Percentiles rank a stretch among this genome's conserved stretches.
phyloP scores from a whole-genome alignment of 2,888 invertebrate genomes.

The Stenolophus ochropezus region DNA sequence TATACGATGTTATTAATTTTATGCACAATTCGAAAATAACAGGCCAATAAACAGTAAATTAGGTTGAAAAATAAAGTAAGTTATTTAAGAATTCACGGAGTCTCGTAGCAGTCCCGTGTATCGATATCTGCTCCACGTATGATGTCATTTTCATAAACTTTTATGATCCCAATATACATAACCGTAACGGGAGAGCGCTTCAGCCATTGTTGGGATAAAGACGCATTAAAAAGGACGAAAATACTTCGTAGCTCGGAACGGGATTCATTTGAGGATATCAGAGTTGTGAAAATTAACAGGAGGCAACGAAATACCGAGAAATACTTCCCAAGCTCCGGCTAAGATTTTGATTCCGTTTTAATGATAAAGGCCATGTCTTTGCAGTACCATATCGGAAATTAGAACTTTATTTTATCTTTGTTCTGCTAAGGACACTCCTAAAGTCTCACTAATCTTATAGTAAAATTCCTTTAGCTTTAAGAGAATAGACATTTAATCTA shows the following conservation, averaged over 20 bases:
- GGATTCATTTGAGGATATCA: conserved; percentile 38
- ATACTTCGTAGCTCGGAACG: conserved; percentile 18
- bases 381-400: background rate
- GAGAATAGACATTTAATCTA: no score
- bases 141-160: conserved; percentile 58
- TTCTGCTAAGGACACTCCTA: no score
- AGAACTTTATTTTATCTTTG: conserved; percentile 10
- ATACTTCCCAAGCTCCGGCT: conserved; percentile 2
- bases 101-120: background rate
- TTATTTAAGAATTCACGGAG: conserved; percentile 40
- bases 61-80: conserved; percentile 36
- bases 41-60: conserved; percentile 45
- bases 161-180: conserved; percentile 55
- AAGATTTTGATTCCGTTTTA: conserved; percentile 26
- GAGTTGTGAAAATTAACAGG: conserved; percentile 35
- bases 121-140: conserved; percentile 54
- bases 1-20: conserved; percentile 30
- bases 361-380: background rate
- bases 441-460: no score
- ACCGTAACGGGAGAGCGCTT: conserved; percentile 49
- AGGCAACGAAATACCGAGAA: conserved; percentile 28
- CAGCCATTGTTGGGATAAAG: conserved; percentile 45
- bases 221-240: conserved; percentile 44
- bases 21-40: conserved; percentile 44
- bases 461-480: no score